Base-by-base conservation (phyloP, 2,888 invertebrate species). In the Cantharis nigra region DNA sequence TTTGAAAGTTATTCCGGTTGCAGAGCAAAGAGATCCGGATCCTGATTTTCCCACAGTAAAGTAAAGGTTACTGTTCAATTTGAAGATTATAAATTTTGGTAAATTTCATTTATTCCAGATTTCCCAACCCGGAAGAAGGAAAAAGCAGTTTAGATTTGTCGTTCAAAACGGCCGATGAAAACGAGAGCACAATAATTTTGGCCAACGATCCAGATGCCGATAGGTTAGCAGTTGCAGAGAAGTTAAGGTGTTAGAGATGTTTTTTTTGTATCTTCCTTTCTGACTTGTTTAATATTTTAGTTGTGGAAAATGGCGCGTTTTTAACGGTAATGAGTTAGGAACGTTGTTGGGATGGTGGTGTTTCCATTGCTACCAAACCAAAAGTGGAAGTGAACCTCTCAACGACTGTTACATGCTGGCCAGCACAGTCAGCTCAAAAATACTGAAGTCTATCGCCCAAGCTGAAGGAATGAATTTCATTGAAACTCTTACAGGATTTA, bases 201-300 rank as follows among this genome's bases (percentile, higher is more conserved):
- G 98, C 98, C 10, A 99, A 99, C 88, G 99, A 99, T 89, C 99
- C 99, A 0, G 99, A 99, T 88, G 99, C 99, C 0, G 99, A 99
- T 89, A 91, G 99, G 75, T 90, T 98, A 81, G 98, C 98, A 0
- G 93, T 97, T 23, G 99, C 98, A 0, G 98, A 98, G 87, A 95
- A 94, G 87, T 85, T 88, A 5, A 89, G 89, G 95, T 95, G 16
- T 16, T 16, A 16, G 16, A 16, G 16, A 16, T 16, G 16, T 16
- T 16, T 16, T 16, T 63, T 18, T 69, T 9, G n/a, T 28, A 26
- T 4, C 14, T 14, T 11, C 13, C 1, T 69, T n/a, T n/a, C n/a
- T 11, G 0, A 9, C 3, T 76, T 13, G 13, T 62, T 76, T 65
- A 64, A 62, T 33, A 67, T 81, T 85, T 76, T 84, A 87, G 84